Percentiles rank a stretch among this genome's conserved stretches.
phyloP scores from a whole-genome alignment of 2,888 invertebrate genomes.

The Nomada flava region DNA sequence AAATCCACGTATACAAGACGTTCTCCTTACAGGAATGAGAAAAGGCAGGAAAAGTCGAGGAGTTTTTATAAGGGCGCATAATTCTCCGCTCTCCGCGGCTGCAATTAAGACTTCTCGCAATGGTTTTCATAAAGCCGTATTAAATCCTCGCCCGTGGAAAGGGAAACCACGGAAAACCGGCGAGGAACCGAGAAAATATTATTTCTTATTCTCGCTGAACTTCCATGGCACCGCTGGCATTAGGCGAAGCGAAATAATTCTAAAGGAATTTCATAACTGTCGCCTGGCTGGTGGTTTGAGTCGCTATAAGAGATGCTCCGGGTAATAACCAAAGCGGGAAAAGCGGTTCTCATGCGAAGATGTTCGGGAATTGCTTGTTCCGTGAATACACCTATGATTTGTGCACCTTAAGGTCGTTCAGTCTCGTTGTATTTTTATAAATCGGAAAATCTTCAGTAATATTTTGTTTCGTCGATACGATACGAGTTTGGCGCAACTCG shows the following conservation, averaged over 20 bases:
- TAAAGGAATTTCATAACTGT: slow-evolving; percentile 84
- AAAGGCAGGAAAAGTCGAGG: not conserved
- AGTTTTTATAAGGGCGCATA: slow-evolving; percentile 67
- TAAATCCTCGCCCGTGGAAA: slow-evolving; percentile 75
- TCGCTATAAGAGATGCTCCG: slow-evolving; percentile 68
- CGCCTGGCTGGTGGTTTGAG: slow-evolving; percentile 65
- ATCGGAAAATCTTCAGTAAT: no score
- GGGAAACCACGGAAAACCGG: slow-evolving; percentile 22
- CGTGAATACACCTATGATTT: slow-evolving; percentile 61
- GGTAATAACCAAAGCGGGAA: slow-evolving; percentile 75
- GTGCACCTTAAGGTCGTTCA: slow-evolving; percentile 55
- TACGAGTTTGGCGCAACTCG: no score
- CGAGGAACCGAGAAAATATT: slow-evolving; percentile 74
- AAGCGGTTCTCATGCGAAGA: slow-evolving; percentile 61
- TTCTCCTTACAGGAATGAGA: not conserved
- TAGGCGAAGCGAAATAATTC: slow-evolving; percentile 81
- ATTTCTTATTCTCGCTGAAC: slow-evolving; percentile 78
- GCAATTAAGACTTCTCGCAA: slow-evolving; percentile 82
- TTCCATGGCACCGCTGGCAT: slow-evolving; percentile 69
- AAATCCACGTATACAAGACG: slow-evolving; percentile 34
- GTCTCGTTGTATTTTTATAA: not conserved
- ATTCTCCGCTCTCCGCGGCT: slow-evolving; percentile 73
- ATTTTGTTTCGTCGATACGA: no score
- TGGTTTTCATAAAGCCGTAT: slow-evolving; percentile 81
- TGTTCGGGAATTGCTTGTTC: slow-evolving; percentile 35